Evolutionary conservation across 2,888 invertebrate species (phyloP).

Genomic region (Dynastes grantii): DNA sequence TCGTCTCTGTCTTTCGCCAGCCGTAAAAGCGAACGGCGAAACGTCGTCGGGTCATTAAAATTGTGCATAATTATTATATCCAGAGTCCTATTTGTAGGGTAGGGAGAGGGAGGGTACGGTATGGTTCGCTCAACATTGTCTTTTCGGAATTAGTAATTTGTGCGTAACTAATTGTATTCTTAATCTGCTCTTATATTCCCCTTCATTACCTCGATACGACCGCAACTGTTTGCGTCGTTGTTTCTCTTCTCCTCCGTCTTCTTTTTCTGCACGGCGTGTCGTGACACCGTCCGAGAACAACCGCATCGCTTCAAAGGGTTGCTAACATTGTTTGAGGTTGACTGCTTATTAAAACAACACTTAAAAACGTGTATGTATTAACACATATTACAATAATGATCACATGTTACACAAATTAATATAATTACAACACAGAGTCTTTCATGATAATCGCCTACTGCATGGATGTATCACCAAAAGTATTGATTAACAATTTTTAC

Average conservation of each 20-base stretch:
- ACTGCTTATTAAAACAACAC: too few species aligned
- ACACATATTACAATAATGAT: too few species aligned
- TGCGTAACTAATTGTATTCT: slow-evolving; percentile 70
- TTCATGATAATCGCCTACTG: too few species aligned
- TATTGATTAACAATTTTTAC: too few species aligned
- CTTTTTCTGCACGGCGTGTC: slow-evolving; percentile 11
- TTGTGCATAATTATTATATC: slow-evolving; percentile 70
- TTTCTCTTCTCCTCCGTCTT: slow-evolving; percentile 30
- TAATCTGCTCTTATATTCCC: slow-evolving; percentile 67
- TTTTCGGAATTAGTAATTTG: slow-evolving; percentile 70
- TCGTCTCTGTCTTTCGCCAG: slow-evolving; percentile 15
- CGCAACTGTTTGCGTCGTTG: slow-evolving; percentile 40
- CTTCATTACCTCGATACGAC: slow-evolving; percentile 59
- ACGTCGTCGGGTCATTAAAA: slow-evolving; percentile 67
- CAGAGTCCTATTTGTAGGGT: slow-evolving; percentile 55
- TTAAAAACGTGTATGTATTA: too few species aligned
- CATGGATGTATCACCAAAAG: too few species aligned
- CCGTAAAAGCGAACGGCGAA: slow-evolving; percentile 27
- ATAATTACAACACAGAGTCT: too few species aligned
- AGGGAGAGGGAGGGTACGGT: slow-evolving; percentile 15
- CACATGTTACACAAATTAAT: too few species aligned
- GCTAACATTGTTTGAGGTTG: too few species aligned
- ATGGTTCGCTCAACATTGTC: slow-evolving; percentile 63
- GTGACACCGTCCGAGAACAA: not conserved
- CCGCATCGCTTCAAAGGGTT: not conserved